These are phyloP conservation scores for Oopsacas minuta DNA, from an alignment of 37 sponge, comb jelly and placozoan species.

Conservation along the genomic window DNA sequence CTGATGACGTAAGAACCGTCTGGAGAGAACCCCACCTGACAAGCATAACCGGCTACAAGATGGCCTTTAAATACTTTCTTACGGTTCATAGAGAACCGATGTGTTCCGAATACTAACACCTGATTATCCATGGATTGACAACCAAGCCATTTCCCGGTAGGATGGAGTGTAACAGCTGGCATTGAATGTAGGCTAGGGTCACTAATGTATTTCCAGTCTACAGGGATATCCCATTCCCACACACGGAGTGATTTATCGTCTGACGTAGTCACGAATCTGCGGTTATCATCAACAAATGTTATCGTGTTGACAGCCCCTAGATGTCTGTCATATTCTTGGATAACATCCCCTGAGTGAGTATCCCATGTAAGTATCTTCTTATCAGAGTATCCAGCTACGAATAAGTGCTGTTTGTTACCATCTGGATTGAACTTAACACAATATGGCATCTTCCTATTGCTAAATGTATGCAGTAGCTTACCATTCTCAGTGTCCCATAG, in stretches of 20 bases:
- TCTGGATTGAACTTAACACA: slow-evolving; percentile 94
- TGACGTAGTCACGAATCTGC: slow-evolving; percentile 89
- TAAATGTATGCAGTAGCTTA: slow-evolving; percentile 20
- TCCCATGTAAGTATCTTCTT: slow-evolving; percentile 97
- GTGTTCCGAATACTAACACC: slow-evolving; percentile 69
- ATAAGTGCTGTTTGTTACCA: slow-evolving; percentile 77
- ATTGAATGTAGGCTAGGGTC: slow-evolving; percentile 95
- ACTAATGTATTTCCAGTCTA: slow-evolving; percentile 95
- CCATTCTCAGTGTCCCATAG: slow-evolving; percentile 98
- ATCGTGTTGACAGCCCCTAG: slow-evolving; percentile 94
- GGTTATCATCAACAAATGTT: slow-evolving; percentile 92
- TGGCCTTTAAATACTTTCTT: slow-evolving; percentile 94
- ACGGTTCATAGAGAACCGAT: slow-evolving; percentile 78
- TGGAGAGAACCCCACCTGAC: slow-evolving; percentile 90
- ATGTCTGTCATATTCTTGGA: slow-evolving; percentile 98
- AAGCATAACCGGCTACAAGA: slow-evolving; percentile 98
- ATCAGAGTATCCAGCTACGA: slow-evolving; percentile 78
- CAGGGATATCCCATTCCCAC: slow-evolving; percentile 99
- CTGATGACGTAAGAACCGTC: slow-evolving; percentile 77
- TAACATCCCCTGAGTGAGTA: slow-evolving; percentile 55
- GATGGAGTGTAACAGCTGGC: slow-evolving; percentile 65
- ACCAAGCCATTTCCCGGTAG: slow-evolving; percentile 85
- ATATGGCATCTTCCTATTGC: slow-evolving; percentile 71
- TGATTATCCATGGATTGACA: slow-evolving; percentile 96
- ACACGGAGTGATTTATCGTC: slow-evolving; percentile 97